A percentile compares a stretch with the other conserved stretches of the same genome.
Evolutionary conservation across 2,888 invertebrate species (phyloP).

Genomic region (Idaea straminata): DNA sequence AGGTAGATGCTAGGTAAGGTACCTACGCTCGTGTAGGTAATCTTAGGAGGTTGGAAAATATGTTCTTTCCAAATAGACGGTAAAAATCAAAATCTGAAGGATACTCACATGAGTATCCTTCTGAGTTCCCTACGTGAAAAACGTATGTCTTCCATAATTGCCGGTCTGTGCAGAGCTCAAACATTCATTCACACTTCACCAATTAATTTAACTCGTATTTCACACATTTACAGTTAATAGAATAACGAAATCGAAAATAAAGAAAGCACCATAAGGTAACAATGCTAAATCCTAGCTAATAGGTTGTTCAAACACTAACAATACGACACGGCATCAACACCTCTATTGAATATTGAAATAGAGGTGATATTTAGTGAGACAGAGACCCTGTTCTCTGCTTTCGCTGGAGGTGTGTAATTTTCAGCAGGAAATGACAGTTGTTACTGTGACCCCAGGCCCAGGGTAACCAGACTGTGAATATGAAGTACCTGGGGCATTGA

Average conservation of each 20-base stretch:
- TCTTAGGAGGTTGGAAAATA: too few relatives aligned
- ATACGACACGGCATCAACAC: constrained; percentile 24
- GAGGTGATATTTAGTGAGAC: constrained; percentile 29
- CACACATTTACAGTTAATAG: constrained; percentile 11
- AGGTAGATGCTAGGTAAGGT: too few relatives aligned
- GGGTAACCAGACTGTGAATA: not conserved
- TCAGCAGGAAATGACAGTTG: not conserved
- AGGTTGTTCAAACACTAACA: constrained; percentile 23
- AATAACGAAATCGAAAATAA: constrained; percentile 33
- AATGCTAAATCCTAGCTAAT: constrained; percentile 40
- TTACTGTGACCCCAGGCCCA: not conserved
- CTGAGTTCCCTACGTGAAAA: too few relatives aligned
- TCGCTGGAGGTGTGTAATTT: constrained; percentile 36
- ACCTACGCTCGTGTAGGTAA: too few relatives aligned
- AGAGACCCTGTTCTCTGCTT: constrained; percentile 48
- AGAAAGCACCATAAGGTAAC: constrained; percentile 29
- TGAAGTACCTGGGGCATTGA: not conserved
- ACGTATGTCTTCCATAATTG: too few relatives aligned
- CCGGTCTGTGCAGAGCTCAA: too few relatives aligned
- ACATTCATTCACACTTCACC: too few relatives aligned
- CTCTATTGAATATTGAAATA: constrained; percentile 25
- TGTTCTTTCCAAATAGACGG: too few relatives aligned
- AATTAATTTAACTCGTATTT: not conserved
- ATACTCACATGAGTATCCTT: too few relatives aligned
- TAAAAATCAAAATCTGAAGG: too few relatives aligned